These are phyloP conservation scores for Miichthys miiuy DNA, from an alignment of 2,797 vertebrate genomes.

Conservation along the genomic window DNA sequence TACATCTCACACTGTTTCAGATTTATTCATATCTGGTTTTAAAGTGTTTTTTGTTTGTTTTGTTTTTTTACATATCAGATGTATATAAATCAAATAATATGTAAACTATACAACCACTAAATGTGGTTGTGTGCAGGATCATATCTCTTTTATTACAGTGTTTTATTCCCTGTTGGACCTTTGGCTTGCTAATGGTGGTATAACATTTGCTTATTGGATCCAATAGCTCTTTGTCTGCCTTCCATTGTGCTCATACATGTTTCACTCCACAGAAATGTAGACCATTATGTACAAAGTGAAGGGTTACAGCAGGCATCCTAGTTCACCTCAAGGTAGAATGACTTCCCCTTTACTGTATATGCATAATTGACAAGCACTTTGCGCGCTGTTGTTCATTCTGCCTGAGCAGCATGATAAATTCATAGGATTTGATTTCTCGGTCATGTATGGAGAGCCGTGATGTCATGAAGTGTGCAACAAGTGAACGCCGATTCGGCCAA, in stretches of 20 bases:
- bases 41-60: no score
- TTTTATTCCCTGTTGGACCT: background rate
- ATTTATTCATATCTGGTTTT: background rate
- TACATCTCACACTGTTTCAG: background rate
- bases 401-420: slow-evolving; percentile 72
- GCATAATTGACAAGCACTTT: slow-evolving; percentile 80
- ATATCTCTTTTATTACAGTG: background rate
- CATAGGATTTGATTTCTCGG: slow-evolving; percentile 66
- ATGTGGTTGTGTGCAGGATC: background rate
- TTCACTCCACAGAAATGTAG: slow-evolving; percentile 39
- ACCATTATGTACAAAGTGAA: slow-evolving; percentile 34
- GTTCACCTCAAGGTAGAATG: slow-evolving; percentile 50
- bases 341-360: slow-evolving; percentile 60
- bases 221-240: background rate
- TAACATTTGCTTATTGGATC: background rate
- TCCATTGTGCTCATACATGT: slow-evolving; percentile 39
- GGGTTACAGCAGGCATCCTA: slow-evolving; percentile 54
- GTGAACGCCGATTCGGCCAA: slow-evolving; percentile 46
- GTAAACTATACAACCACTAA: background rate
- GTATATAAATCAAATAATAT: background rate
- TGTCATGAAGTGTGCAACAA: slow-evolving; percentile 51
- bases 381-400: slow-evolving; percentile 63
- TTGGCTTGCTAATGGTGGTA: background rate
- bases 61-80: background rate
- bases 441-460: slow-evolving; percentile 57